A percentile compares a stretch with the other conserved stretches of the same genome.
phyloP scores from a whole-genome alignment of 1,140 invertebrate genomes.

The Idris sp. region DNA sequence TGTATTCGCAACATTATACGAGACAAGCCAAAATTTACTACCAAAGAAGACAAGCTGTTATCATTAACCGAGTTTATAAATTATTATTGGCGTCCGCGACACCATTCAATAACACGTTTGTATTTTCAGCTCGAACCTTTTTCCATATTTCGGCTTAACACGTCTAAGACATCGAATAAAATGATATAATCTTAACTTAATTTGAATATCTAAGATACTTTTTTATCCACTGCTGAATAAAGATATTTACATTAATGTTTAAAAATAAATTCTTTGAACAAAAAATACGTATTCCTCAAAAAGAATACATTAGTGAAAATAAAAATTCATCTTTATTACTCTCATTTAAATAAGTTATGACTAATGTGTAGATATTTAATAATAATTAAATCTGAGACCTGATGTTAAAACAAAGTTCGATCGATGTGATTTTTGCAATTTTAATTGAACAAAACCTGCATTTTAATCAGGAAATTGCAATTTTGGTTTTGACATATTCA shows the following conservation, averaged over 20 bases:
- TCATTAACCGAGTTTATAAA: slow-evolving; percentile 59
- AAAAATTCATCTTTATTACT: no score
- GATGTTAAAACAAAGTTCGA: no score
- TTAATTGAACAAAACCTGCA: no score
- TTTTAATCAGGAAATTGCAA: no score
- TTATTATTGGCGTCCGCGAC: slow-evolving; percentile 42
- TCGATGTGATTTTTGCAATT: no score
- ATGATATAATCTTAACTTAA: slow-evolving; percentile 6
- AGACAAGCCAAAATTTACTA: slow-evolving; percentile 52
- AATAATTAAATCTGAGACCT: no score
- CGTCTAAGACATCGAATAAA: not conserved
- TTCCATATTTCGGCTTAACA: slow-evolving; percentile 41
- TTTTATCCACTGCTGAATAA: slow-evolving; percentile 1
- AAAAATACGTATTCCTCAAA: no score
- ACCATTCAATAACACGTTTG: slow-evolving; percentile 40
- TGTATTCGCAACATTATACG: slow-evolving; percentile 42
- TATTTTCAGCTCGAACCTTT: slow-evolving; percentile 49
- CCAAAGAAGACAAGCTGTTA: slow-evolving; percentile 46
- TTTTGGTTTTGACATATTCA: no score
- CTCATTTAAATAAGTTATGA: no score
- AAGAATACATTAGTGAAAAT: no score
- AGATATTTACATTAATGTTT: slow-evolving; percentile 13
- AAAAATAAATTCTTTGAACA: no score
- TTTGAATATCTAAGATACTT: slow-evolving; percentile 34
- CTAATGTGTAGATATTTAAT: no score